Conservation (phyloP, 1,140 invertebrate species). For the Homarus americanus region DNA sequence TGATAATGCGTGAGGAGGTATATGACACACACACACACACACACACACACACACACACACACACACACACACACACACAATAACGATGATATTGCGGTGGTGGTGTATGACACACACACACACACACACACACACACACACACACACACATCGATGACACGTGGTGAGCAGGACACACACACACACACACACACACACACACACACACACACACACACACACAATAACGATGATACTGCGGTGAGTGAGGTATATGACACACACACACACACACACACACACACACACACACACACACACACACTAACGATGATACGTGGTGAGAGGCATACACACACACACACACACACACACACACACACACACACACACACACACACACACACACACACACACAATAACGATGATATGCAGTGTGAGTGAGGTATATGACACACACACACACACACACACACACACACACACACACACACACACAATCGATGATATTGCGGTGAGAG, state of each 20-base stretch:
- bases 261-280: background rate
- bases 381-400: background rate
- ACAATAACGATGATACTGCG: too few species aligned
- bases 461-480: background rate
- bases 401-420: too few species aligned
- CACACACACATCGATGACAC: background rate
- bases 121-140: background rate
- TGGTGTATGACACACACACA: background rate
- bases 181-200: conserved; percentile 14
- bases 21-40: background rate
- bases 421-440: too few species aligned
- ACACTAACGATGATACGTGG: too few species aligned
- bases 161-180: too few species aligned
- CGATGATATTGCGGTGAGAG: too few species aligned
- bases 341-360: conserved; percentile 29
- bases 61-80: conserved; percentile 2
- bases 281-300: conserved; percentile 1
- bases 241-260: too few species aligned
- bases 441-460: background rate
- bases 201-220: conserved; percentile 26
- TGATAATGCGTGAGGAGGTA: too few species aligned
- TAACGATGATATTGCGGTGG: too few species aligned
- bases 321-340: too few species aligned
- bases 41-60: conserved; percentile 6
- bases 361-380: conserved; percentile 25